These are phyloP conservation scores for Epizoanthus stellaris DNA, from an alignment of 92 coral and sea anemone species.

Conservation along the genomic window DNA sequence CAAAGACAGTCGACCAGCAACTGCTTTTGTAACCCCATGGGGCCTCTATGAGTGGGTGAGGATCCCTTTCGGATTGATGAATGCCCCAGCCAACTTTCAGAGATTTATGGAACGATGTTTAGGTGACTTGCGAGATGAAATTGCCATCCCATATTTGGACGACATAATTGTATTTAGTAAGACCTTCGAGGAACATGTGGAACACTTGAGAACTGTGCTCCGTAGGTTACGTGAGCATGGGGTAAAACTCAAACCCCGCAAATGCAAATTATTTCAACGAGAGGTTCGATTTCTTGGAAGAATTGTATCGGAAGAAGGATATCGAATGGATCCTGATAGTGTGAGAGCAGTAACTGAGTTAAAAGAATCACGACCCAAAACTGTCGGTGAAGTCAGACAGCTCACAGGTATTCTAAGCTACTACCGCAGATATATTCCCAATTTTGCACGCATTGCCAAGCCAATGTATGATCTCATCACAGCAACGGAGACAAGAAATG, in stretches of 20 bases:
- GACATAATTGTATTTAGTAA: conserved; percentile 44
- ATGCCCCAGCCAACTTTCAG: conserved; percentile 56
- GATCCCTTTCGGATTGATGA: conserved; percentile 49
- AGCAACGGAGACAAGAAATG: conserved; percentile 10
- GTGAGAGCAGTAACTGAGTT: conserved; percentile 13
- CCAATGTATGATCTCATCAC: conserved; percentile 33
- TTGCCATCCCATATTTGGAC: conserved; percentile 47
- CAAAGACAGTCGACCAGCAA: conserved; percentile 40
- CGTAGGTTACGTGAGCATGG: conserved; percentile 21
- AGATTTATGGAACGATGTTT: conserved; percentile 54
- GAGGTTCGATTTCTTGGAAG: conserved; percentile 36
- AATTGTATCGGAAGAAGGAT: conserved; percentile 18
- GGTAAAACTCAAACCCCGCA: conserved; percentile 22
- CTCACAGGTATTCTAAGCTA: conserved; percentile 15
- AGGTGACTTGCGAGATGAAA: conserved; percentile 34
- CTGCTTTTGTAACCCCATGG: conserved; percentile 53
- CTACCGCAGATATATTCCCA: conserved; percentile 29
- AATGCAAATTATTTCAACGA: conserved; percentile 26
- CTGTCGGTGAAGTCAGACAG: conserved; percentile 39
- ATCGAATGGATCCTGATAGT: conserved; percentile 14
- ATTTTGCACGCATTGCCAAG: conserved; percentile 22
- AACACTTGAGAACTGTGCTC: conserved; percentile 10
- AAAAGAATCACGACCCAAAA: conserved; percentile 1
- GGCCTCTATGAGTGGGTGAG: conserved; percentile 46
- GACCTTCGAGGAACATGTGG: conserved; percentile 21